Conservation (phyloP, 2,797 vertebrate genomes). For the Luscinia luscinia region DNA sequence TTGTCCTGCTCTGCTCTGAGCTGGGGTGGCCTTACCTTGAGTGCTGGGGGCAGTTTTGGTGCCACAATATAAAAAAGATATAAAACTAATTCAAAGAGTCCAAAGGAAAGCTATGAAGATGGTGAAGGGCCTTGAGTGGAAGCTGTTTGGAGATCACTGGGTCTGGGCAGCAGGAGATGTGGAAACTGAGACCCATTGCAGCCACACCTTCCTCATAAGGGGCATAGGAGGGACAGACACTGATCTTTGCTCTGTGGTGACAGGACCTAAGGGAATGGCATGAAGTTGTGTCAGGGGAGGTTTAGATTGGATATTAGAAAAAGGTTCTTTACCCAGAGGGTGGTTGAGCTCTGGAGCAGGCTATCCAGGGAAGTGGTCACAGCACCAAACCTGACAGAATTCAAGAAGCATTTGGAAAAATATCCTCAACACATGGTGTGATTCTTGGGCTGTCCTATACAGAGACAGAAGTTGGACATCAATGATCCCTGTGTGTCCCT, state of each 20-base stretch:
- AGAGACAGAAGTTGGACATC: neutral
- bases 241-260: neutral
- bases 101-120: neutral
- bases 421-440: neutral
- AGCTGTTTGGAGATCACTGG: neutral
- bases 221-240: neutral
- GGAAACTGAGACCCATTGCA: neutral
- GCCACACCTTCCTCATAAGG: rapidly evolving
- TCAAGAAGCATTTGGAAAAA: neutral
- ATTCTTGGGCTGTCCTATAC: neutral
- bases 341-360: neutral
- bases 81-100: neutral
- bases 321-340: neutral
- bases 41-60: rapidly evolving
- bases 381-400: neutral
- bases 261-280: neutral
- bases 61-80: neutral
- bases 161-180: neutral
- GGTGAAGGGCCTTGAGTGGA: neutral
- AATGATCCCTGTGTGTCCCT: neutral
- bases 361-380: neutral
- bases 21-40: rapidly evolving
- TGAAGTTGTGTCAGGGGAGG: neutral
- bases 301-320: neutral
- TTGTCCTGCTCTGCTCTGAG: rapidly evolving